Evolutionary conservation across 2,797 vertebrate genomes (phyloP).

Genomic region (Triplophysa bombifrons): DNA sequence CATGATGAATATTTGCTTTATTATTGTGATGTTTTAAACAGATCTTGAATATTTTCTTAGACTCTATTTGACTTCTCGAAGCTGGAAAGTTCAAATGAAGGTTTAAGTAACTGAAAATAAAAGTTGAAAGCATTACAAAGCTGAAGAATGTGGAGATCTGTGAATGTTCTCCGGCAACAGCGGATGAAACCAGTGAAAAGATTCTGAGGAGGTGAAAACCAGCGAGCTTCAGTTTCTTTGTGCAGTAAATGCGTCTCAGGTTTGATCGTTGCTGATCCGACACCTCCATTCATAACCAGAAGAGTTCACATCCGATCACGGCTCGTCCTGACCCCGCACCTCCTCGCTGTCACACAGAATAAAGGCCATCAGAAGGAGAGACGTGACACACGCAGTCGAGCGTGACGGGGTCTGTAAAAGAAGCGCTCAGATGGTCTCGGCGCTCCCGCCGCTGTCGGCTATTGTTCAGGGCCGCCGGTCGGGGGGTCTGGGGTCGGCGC

Average conservation of each 20-base stretch:
- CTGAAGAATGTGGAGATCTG: background rate
- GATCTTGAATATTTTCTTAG: no score
- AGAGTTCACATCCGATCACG: conserved; percentile 19
- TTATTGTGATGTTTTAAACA: no score
- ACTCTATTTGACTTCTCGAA: no score
- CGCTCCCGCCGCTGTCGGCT: conserved; percentile 77
- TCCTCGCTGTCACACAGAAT: conserved; percentile 88
- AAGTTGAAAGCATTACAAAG: no score
- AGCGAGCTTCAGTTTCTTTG: background rate
- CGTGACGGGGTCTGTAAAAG: conserved; percentile 75
- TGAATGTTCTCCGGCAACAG: background rate
- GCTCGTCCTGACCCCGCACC: conserved; percentile 56
- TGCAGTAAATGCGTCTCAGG: background rate
- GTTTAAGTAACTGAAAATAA: background rate
- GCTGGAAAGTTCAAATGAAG: no score
- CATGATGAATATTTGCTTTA: no score
- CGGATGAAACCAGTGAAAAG: no score
- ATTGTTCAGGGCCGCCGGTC: conserved; percentile 36
- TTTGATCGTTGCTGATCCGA: conserved; percentile 47
- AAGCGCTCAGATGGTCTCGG: conserved; percentile 72
- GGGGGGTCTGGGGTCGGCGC: conserved; percentile 15
- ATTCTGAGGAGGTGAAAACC: no score
- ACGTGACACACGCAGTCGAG: conserved; percentile 85
- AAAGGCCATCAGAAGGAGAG: conserved; percentile 87
- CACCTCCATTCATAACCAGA: conserved; percentile 11